Percentiles rank a stretch among this genome's conserved stretches.
These are phyloP conservation scores for Lepus townsendii DNA, from an alignment of 2,797 vertebrate species.

Conservation along the genomic window DNA sequence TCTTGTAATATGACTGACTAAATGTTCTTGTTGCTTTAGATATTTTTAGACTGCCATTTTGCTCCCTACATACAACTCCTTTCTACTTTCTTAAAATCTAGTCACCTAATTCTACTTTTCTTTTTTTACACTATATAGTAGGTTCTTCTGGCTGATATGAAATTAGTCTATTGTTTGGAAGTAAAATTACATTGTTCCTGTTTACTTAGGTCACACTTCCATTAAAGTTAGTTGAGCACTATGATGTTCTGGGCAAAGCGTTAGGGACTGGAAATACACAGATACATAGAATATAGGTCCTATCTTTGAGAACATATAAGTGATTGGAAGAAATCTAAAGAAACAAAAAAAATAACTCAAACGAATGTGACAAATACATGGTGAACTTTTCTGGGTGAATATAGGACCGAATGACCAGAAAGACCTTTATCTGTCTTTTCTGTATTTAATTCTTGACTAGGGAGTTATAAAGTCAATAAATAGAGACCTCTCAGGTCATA, in stretches of 20 bases:
- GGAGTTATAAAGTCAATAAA: not conserved
- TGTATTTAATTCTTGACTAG: not conserved
- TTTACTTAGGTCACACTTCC: not conserved
- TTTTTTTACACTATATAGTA: not conserved
- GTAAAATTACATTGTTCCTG: not conserved
- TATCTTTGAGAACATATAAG: not conserved
- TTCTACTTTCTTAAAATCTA: not conserved
- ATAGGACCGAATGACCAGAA: not conserved
- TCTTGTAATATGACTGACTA: conserved; percentile 3
- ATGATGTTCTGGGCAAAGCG: not conserved
- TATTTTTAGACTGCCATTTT: not conserved
- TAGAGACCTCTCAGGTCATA: not conserved
- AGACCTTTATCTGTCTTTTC: not conserved
- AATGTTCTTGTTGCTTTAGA: not conserved
- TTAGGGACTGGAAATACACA: not conserved
- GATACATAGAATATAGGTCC: not conserved
- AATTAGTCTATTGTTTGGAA: not conserved
- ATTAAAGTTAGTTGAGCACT: not conserved
- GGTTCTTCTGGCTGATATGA: not conserved
- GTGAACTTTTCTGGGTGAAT: not conserved
- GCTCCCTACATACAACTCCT: not conserved
- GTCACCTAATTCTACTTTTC: not conserved
- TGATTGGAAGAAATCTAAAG: not conserved
- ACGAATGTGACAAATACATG: not conserved
- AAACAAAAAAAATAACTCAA: not conserved